Percentiles rank a stretch among this genome's conserved stretches.
Conservation (phyloP, 2,113 vertebrate genomes). For the Solea senegalensis region DNA sequence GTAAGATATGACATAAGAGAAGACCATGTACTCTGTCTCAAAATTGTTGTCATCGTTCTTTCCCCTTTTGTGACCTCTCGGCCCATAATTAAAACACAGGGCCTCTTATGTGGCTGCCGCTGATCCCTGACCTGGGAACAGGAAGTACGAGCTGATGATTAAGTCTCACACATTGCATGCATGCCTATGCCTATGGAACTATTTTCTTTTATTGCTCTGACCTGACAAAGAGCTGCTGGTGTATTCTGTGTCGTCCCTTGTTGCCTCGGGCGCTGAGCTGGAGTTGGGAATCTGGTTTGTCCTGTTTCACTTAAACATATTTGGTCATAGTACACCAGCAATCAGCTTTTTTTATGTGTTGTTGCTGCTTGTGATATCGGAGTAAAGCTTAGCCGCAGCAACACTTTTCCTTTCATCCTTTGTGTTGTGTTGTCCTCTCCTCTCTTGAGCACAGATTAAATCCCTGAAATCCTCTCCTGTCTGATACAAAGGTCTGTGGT, state of each 20-base stretch:
- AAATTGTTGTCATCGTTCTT: background rate
- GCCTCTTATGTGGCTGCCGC: background rate
- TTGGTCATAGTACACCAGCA: constrained; percentile 14
- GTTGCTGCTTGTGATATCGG: background rate
- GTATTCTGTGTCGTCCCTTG: constrained; percentile 28
- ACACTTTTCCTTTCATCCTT: constrained; percentile 2
- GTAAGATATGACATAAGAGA: constrained; percentile 74
- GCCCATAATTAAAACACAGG: background rate
- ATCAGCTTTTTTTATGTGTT: constrained; percentile 38
- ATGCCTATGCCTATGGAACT: constrained; percentile 8
- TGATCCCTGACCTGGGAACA: constrained; percentile 11
- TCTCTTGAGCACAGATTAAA: constrained; percentile 10
- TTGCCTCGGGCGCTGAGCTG: constrained; percentile 27
- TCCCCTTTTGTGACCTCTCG: background rate
- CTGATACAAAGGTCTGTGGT: constrained; percentile 4
- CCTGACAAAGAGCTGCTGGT: constrained; percentile 29
- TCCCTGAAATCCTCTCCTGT: constrained; percentile 7
- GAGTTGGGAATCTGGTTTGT: constrained; percentile 67
- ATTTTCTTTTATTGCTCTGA: constrained; percentile 18
- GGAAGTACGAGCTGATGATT: constrained; percentile 2
- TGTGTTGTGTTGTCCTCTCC: constrained; percentile 14
- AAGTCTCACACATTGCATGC: constrained; percentile 21
- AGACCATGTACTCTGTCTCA: background rate
- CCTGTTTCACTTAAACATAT: constrained; percentile 59
- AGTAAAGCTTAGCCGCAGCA: background rate